Percentiles rank a stretch among this genome's conserved stretches.
These are phyloP conservation scores for Drosophila siamana DNA, from an alignment of 2,888 invertebrate genomes.

Conservation along the genomic window DNA sequence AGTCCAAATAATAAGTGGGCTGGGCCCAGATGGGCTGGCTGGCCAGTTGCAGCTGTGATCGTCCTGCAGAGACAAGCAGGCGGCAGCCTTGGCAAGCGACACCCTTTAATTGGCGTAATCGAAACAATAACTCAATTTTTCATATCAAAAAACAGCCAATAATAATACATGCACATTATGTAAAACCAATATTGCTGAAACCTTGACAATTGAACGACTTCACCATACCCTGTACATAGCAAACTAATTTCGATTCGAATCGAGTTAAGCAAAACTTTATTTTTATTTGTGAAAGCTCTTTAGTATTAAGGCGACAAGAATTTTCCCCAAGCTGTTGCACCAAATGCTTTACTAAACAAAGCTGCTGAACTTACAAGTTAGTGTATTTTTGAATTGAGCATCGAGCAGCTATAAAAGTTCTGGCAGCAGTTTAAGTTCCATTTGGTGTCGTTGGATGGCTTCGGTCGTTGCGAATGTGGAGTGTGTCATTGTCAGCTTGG, in stretches of 20 bases:
- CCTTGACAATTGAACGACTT: neutral
- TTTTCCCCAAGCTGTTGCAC: no score
- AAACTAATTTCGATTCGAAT: no score
- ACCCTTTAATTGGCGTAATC: constrained; percentile 77
- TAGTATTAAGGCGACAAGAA: no score
- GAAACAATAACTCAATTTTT: constrained; percentile 74
- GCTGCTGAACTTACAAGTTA: neutral
- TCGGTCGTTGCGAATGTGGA: constrained; percentile 9
- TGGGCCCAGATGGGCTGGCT: constrained; percentile 11
- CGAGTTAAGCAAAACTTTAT: no score
- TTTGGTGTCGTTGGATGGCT: no score
- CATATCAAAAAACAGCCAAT: constrained; percentile 53
- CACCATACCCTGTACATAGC: neutral
- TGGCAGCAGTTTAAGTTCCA: constrained; percentile 9
- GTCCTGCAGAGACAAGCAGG: constrained; percentile 29
- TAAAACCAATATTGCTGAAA: constrained; percentile 4
- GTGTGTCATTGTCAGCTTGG: constrained; percentile 37
- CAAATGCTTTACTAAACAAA: no score
- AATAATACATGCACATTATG: constrained; percentile 50
- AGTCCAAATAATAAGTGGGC: constrained; percentile 51
- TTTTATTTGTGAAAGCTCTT: no score
- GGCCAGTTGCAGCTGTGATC: neutral
- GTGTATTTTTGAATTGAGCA: neutral
- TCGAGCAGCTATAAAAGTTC: constrained; percentile 6
- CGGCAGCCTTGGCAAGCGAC: constrained; percentile 32